These are phyloP conservation scores for Chunga burmeisteri DNA, from an alignment of 2,113 vertebrate species.

Conservation along the genomic window DNA sequence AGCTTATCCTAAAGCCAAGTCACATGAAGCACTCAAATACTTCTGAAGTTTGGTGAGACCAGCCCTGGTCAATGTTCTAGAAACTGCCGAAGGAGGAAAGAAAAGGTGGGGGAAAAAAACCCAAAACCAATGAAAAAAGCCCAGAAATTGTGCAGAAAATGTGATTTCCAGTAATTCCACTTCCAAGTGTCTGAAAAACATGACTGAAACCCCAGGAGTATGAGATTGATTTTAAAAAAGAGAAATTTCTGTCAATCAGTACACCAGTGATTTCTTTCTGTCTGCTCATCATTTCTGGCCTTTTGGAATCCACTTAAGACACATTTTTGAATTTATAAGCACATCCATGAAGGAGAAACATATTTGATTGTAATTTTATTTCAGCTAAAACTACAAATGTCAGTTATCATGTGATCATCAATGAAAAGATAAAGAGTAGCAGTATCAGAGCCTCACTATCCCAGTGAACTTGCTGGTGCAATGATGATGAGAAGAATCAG, in stretches of 20 bases:
- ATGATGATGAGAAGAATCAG: background rate
- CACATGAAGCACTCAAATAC: background rate
- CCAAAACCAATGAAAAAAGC: background rate
- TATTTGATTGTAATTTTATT: background rate
- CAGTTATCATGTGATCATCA: fast-evolving
- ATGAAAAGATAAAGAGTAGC: background rate
- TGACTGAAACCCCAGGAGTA: background rate
- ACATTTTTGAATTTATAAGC: background rate
- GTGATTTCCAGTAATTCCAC: background rate
- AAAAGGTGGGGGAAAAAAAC: background rate
- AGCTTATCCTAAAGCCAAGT: background rate
- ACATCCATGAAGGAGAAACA: background rate
- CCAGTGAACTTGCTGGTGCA: background rate
- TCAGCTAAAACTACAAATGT: background rate
- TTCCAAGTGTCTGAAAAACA: background rate
- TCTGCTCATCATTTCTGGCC: background rate
- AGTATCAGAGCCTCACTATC: background rate
- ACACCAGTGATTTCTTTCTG: background rate
- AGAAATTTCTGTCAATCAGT: background rate
- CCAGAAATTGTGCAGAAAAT: background rate
- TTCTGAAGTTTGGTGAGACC: background rate
- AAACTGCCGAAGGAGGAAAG: background rate
- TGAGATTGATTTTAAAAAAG: background rate
- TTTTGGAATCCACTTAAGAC: background rate
- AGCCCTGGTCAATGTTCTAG: background rate